Evolutionary conservation across 2,888 invertebrate species (phyloP), one percentile per base, ranked within the genome.

Genomic region (Callyntrura sp.): DNA sequence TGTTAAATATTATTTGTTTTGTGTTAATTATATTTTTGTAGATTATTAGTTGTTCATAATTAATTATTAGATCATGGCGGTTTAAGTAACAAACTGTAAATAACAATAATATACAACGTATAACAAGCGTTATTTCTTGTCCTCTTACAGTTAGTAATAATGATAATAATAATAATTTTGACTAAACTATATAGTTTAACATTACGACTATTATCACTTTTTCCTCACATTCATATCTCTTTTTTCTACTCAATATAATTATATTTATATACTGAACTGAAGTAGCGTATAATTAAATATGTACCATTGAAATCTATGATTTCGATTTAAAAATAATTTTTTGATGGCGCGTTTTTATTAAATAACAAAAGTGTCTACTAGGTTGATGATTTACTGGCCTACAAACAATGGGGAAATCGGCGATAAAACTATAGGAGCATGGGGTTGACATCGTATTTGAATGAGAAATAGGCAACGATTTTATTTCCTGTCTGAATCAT

Each of bases 131-230:
- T 78, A 78, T 48, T 65, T 6, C 17, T 57, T 57, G 35, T 35
- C 35, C 35, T 68, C 43, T n/a, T 68, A 68, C 43, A 73, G 20
- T 20, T 9, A 43, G 55, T 83, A 70, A 43, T 65, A 28, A 60
- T 60, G 17, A 60, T 9, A 43, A 55, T 83, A 70, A 43, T 65
- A 28, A 60, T 60, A 35, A 60, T 51, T 28, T 57, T 12, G 45
- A 70, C 43, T 51, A 55, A 86, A 86, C 28, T 23, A 28, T 78
- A 23, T 62, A 57, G 3, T 35, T 57, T n/a, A n/a, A n/a, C n/a
- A 48, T 73, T 51, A 78, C 25, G 76, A 51, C 70, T 87, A 87
- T 87, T 87, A 87, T 87, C 87, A 87, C 87, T 79, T 70, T 81
- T 81, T 65, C 51, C 81, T 87, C 87, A 20, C 79, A 84, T 84